phyloP scores from a whole-genome alignment of 2,888 invertebrate genomes.

The Parelbella ahira region DNA sequence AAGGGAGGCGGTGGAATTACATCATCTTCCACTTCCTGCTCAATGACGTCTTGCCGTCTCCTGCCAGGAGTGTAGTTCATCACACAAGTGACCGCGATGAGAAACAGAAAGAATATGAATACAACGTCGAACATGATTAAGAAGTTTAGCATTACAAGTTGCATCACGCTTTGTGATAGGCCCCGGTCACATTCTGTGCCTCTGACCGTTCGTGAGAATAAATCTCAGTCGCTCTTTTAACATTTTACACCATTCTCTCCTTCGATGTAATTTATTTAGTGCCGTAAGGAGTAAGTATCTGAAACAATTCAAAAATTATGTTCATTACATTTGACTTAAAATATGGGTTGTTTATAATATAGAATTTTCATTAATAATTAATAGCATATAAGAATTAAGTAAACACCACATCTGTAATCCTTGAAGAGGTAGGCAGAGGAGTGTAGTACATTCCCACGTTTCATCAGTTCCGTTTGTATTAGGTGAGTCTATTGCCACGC shows the following conservation, averaged over 20 bases:
- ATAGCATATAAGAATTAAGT: no score
- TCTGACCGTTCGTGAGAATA: conserved; percentile 26
- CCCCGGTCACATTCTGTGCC: conserved; percentile 63
- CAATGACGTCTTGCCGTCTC: conserved; percentile 71
- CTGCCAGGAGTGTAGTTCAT: conserved; percentile 89
- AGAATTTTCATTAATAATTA: no score
- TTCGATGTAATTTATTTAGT: no score
- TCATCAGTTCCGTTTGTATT: no score
- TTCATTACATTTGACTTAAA: no score
- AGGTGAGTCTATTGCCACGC: no score
- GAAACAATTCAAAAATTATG: no score
- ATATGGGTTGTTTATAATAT: no score
- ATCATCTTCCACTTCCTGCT: conserved; percentile 70
- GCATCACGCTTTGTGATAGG: conserved; percentile 81
- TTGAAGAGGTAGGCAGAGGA: no score
- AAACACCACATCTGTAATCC: no score
- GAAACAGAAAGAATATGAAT: conserved; percentile 92
- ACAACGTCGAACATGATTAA: conserved; percentile 94
- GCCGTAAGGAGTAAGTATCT: no score
- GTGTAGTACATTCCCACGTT: no score
- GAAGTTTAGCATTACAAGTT: conserved; percentile 92
- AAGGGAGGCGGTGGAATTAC: conserved; percentile 75
- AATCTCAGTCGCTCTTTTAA: conserved; percentile 10
- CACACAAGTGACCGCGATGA: conserved; percentile 90
- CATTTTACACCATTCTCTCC: conserved; percentile 25